phyloP scores from a whole-genome alignment of 2,113 vertebrate genomes.

The Varanus salvator region DNA sequence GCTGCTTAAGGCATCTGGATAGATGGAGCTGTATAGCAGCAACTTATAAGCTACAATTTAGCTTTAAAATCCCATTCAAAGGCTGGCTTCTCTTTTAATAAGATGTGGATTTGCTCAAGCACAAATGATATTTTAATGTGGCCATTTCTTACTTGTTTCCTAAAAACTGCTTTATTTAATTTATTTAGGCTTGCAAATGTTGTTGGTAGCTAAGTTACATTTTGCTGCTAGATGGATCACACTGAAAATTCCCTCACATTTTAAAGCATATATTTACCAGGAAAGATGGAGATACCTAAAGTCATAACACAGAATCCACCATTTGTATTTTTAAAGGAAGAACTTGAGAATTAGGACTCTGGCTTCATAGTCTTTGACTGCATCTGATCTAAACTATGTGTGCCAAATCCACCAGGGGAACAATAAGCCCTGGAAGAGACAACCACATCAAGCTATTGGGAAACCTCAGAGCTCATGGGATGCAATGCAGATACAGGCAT shows the following conservation, averaged over 20 bases:
- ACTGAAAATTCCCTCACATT: not conserved
- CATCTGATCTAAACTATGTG: not conserved
- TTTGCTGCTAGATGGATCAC: not conserved
- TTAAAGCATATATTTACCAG: not conserved
- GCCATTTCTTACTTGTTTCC: conserved; percentile 18
- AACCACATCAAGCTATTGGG: not conserved
- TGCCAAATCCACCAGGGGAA: not conserved
- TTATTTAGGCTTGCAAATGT: fast-evolving
- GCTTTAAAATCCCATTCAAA: not conserved
- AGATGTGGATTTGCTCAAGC: conserved; percentile 11
- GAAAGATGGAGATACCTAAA: not conserved
- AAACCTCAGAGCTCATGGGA: not conserved
- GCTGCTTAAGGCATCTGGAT: not conserved
- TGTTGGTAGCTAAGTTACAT: conserved; percentile 25
- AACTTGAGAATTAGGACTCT: not conserved
- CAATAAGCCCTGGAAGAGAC: not conserved
- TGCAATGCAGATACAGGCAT: too few species aligned
- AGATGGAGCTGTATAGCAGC: not conserved
- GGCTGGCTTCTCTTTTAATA: not conserved
- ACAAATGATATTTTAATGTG: not conserved
- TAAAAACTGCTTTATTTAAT: conserved; percentile 39
- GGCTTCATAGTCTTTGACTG: not conserved
- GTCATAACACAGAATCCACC: not conserved
- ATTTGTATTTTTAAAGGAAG: not conserved
- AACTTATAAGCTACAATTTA: conserved; percentile 1